Base-by-base conservation (phyloP, 2,888 invertebrate genomes). In the Lepidochitona cinerea region DNA sequence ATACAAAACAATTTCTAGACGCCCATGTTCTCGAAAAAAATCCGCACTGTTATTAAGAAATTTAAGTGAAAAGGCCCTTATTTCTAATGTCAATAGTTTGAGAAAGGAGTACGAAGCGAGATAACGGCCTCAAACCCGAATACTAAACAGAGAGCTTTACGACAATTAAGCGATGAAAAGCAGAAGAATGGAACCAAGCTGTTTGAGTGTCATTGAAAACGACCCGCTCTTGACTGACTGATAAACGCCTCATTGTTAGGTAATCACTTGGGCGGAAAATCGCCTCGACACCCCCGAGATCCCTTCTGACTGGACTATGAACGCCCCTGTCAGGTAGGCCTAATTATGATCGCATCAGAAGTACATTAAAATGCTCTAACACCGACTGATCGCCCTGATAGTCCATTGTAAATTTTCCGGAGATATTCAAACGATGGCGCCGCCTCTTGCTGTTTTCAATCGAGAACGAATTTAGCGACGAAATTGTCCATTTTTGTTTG, bases 231-330 rank as follows among this genome's bases (percentile, higher is more conserved):
- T 59, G 59, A 29, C 23, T 14, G 59, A 1, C 59, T 26, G 59
- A 14, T 59, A 59, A 29, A 59, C 12, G 2, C 29, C 4, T 29
- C 29, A 59, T 59, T 59, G 23, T 29, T 29, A 59, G 32, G 59
- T 59, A 59, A 29, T 59, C 59, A 59, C 32, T 29, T 59, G 59
- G 26, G 59, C 32, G 32, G 59, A 59, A 59, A 59, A 59, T 59
- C 59, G 59, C 26, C 59, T 26, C 26, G 59, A 59, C 59, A 29
- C 59, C 59, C 59, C 29, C 29, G 29, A 23, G 23, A 32, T 9
- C 26, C 26, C 26, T 23, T 4, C 29, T 23, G 49, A 4, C 49
- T 41, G 18, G n/a, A 23, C 49, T 23, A 23, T 49, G 49, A 49
- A 23, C n/a, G 49, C n/a, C n/a, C 49, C 49, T 49, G 49, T 49